phyloP scores from a whole-genome alignment of 2,797 vertebrate genomes.

The Myiothlypis chrysogaster region DNA sequence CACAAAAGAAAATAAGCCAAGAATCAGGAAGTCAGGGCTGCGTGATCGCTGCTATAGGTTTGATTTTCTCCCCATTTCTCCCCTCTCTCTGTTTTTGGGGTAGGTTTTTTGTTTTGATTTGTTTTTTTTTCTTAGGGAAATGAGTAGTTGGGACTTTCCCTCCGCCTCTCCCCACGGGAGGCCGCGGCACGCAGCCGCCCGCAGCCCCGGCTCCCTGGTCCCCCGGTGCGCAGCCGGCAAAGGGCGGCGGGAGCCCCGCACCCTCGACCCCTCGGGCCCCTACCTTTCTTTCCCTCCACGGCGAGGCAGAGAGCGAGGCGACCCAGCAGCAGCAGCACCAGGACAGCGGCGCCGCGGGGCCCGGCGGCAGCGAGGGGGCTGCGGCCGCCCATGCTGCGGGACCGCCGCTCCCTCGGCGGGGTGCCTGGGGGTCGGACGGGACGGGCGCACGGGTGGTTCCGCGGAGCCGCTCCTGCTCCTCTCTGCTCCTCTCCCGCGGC shows the following conservation, averaged over 20 bases:
- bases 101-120: neutral
- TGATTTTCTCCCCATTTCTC: neutral
- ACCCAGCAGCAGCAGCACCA: conserved; percentile 50
- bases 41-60: neutral
- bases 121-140: neutral
- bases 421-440: neutral
- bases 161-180: neutral
- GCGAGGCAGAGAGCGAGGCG: neutral
- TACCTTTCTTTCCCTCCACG: conserved; percentile 74
- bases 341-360: conserved; percentile 4
- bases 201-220: neutral
- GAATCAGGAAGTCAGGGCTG: conserved; percentile 37
- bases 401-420: neutral
- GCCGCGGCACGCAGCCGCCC: neutral
- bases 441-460: neutral
- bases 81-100: neutral
- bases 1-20: conserved; percentile 21
- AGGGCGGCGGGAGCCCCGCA: neutral
- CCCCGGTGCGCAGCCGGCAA: neutral
- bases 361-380: neutral
- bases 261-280: neutral
- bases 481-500: neutral
- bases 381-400: conserved; percentile 34
- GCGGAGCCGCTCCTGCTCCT: neutral
- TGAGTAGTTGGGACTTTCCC: neutral